These are phyloP conservation scores for Drosophila tani DNA, from an alignment of 1,140 invertebrate genomes.

Conservation along the genomic window DNA sequence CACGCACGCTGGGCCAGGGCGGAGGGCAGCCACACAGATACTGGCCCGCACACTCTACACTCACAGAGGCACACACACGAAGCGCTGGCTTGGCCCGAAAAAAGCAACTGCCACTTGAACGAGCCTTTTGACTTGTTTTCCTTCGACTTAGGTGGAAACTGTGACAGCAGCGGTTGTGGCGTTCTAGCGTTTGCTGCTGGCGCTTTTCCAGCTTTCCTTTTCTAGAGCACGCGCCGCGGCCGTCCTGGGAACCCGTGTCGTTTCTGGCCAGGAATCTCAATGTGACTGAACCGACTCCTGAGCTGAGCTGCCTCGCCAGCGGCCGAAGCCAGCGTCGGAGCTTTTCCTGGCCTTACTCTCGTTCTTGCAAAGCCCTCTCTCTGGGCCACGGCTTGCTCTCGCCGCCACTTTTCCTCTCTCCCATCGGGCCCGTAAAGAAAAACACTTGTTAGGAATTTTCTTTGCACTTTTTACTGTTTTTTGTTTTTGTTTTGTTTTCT, in stretches of 20 bases:
- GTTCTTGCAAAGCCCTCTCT: conserved; percentile 56
- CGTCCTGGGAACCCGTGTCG: conserved; percentile 27
- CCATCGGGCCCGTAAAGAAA: conserved; percentile 49
- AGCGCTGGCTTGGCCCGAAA: conserved; percentile 42
- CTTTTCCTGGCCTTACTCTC: conserved; percentile 43
- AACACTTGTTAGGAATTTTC: conserved; percentile 79
- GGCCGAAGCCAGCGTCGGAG: conserved; percentile 37
- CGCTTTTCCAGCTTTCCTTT: conserved; percentile 70
- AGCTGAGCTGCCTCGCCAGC: conserved; percentile 48
- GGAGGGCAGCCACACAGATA: conserved; percentile 29
- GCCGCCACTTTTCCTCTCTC: conserved; percentile 7
- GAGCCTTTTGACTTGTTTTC: conserved; percentile 73
- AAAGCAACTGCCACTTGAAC: conserved; percentile 72
- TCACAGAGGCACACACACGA: conserved; percentile 36
- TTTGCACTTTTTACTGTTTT: conserved; percentile 35
- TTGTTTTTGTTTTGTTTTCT: conserved; percentile 34
- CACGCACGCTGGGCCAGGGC: conserved; percentile 10
- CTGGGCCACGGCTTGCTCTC: conserved; percentile 24
- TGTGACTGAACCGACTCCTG: conserved; percentile 67
- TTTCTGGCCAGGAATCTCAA: conserved; percentile 77
- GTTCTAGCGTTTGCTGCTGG: conserved; percentile 58
- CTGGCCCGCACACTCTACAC: conserved; percentile 31
- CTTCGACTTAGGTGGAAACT: conserved; percentile 59
- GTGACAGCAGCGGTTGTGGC: conserved; percentile 49
- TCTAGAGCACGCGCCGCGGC: conserved; percentile 48